phyloP scores from a whole-genome alignment of 2,888 invertebrate genomes.

The Carabus problematicus region DNA sequence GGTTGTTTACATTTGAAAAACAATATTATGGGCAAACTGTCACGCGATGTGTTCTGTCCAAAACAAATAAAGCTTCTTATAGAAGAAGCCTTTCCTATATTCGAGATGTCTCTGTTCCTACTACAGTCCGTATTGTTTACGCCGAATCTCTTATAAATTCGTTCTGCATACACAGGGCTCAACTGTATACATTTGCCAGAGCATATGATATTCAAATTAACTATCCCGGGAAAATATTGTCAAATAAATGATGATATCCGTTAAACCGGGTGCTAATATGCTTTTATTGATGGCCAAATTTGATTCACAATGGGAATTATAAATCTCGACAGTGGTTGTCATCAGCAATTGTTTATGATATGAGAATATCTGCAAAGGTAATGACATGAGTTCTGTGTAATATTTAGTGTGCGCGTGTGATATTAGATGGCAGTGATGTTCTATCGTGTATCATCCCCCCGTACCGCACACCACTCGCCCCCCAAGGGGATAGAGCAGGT shows the following conservation, averaged over 20 bases:
- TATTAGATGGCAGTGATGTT: conserved; percentile 14
- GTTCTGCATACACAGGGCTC: neutral
- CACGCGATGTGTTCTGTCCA: conserved; percentile 33
- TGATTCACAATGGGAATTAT: too few species aligned
- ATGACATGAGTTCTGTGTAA: conserved; percentile 11
- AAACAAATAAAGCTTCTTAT: conserved; percentile 41
- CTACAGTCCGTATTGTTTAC: conserved; percentile 36
- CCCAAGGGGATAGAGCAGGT: conserved; percentile 25
- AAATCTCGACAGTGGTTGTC: too few species aligned
- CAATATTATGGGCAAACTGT: conserved; percentile 39
- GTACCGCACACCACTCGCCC: neutral
- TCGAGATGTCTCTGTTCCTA: conserved; percentile 37
- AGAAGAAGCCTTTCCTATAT: conserved; percentile 38
- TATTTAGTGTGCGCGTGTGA: conserved; percentile 32
- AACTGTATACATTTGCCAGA: neutral
- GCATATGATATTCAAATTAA: too few species aligned
- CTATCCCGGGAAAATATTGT: too few species aligned
- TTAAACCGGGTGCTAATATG: too few species aligned
- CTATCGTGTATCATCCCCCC: neutral
- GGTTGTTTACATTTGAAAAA: conserved; percentile 37
- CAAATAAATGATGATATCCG: too few species aligned
- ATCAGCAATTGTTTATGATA: too few species aligned
- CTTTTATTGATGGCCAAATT: too few species aligned
- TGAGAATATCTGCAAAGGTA: too few species aligned
- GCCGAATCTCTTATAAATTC: conserved; percentile 20